Percentiles rank a stretch among this genome's conserved stretches.
Evolutionary conservation across 2,888 invertebrate genomes (phyloP).

Genomic region (Drosophila austrosaltans): DNA sequence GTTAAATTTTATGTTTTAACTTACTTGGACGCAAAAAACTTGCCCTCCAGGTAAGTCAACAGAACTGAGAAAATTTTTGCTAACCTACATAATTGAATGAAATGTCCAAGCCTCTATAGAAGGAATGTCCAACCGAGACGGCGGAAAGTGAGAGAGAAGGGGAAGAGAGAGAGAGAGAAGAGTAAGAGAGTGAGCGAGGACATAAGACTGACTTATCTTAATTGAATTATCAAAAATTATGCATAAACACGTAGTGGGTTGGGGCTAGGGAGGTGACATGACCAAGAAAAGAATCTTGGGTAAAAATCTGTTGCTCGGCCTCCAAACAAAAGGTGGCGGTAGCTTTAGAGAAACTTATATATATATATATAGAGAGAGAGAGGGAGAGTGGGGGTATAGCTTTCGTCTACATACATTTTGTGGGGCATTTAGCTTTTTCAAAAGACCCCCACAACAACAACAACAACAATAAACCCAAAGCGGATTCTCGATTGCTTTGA

Average conservation of each 20-base stretch:
- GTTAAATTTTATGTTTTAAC: slow-evolving; percentile 63
- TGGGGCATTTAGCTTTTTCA: slow-evolving; percentile 67
- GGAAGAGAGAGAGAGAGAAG: background rate
- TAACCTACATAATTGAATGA: slow-evolving; percentile 57
- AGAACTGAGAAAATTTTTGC: slow-evolving; percentile 13
- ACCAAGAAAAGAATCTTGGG: slow-evolving; percentile 4
- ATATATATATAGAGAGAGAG: background rate
- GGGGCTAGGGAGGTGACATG: slow-evolving; percentile 13
- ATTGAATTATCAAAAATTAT: slow-evolving; percentile 75
- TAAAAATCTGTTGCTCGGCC: slow-evolving; percentile 20
- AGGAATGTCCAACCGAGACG: slow-evolving; percentile 32
- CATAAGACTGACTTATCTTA: slow-evolving; percentile 74
- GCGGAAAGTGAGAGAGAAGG: too few relatives aligned
- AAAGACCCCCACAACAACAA: slow-evolving; percentile 11
- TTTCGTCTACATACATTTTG: slow-evolving; percentile 41
- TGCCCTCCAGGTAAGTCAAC: background rate
- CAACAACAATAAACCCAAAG: slow-evolving; percentile 17
- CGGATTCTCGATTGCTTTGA: slow-evolving; percentile 44
- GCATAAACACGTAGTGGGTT: slow-evolving; percentile 66
- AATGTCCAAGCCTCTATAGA: slow-evolving; percentile 35
- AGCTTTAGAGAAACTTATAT: background rate
- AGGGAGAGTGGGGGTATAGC: background rate
- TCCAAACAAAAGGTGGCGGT: background rate
- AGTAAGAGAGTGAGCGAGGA: slow-evolving; percentile 28
- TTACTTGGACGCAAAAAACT: slow-evolving; percentile 44